A percentile compares a stretch with the other conserved stretches of the same genome.
Conservation (phyloP, 2,888 invertebrate genomes). For the Smittia sp. region DNA sequence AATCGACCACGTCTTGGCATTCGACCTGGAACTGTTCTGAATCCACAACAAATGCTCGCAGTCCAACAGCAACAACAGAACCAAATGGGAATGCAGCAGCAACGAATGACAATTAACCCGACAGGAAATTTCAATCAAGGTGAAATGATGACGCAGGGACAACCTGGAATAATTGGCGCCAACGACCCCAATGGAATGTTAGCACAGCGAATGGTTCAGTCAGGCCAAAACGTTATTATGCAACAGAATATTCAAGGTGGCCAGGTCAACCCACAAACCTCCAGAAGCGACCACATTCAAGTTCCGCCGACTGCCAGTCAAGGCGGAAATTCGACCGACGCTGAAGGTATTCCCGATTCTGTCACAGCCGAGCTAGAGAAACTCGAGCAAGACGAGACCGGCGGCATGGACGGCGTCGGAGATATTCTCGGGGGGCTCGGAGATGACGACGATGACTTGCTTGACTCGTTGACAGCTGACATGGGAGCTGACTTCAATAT, state of each 20-base stretch:
- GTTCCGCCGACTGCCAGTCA: neutral
- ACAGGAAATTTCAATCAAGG: constrained; percentile 3
- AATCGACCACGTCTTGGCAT: constrained; percentile 48
- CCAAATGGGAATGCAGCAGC: constrained; percentile 14
- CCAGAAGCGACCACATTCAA: neutral
- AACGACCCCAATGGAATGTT: constrained; percentile 15
- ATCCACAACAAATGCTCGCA: constrained; percentile 42
- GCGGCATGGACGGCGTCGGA: constrained; percentile 64
- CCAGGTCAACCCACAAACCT: constrained; percentile 28
- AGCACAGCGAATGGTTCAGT: constrained; percentile 13
- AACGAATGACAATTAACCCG: constrained; percentile 16
- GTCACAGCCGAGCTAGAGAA: constrained; percentile 68
- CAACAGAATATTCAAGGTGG: constrained; percentile 37
- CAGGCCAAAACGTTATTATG: constrained; percentile 21
- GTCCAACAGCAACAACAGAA: constrained; percentile 42
- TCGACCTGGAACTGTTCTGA: constrained; percentile 44
- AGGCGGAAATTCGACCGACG: constrained; percentile 45
- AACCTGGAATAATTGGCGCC: neutral
- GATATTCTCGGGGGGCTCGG: constrained; percentile 79
- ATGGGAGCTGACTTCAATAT: constrained; percentile 95
- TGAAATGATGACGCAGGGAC: neutral
- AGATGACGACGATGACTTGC: constrained; percentile 82
- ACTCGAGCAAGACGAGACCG: constrained; percentile 64
- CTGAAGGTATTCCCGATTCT: constrained; percentile 64
- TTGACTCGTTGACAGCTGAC: constrained; percentile 70